Evolutionary conservation across 1,140 invertebrate species (phyloP).

Genomic region (Alviniconcha marisindica): DNA sequence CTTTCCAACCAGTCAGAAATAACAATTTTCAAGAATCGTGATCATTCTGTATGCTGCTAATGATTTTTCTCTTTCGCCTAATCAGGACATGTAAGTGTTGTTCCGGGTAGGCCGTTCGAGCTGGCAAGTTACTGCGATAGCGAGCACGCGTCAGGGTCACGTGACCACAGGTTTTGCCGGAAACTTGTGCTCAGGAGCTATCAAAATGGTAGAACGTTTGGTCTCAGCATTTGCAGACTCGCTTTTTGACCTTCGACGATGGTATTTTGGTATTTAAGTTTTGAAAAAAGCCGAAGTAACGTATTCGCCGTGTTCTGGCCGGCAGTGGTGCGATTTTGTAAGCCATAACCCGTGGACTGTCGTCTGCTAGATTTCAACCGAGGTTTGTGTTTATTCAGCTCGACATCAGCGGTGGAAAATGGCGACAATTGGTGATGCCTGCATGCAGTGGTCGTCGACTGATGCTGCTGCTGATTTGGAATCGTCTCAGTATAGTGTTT

Average conservation of each 20-base stretch:
- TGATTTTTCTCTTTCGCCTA: neutral
- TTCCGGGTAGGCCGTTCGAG: neutral
- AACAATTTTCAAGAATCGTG: neutral
- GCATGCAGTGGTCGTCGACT: constrained; percentile 38
- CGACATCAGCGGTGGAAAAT: constrained; percentile 38
- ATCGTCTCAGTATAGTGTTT: constrained; percentile 30
- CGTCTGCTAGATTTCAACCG: constrained; percentile 38
- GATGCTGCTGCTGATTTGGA: constrained; percentile 10
- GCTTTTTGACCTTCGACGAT: constrained; percentile 22
- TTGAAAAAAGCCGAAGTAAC: neutral
- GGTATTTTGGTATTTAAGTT: neutral
- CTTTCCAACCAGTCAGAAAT: neutral
- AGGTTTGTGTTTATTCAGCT: constrained; percentile 14
- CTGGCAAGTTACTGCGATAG: neutral
- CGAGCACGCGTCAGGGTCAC: constrained; percentile 34
- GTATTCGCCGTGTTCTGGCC: neutral
- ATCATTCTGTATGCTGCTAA: neutral
- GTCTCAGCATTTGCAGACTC: constrained; percentile 2
- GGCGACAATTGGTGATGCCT: constrained; percentile 40
- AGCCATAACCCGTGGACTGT: neutral
- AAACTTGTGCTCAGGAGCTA: constrained; percentile 37
- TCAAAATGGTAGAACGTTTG: constrained; percentile 31
- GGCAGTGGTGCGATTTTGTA: neutral
- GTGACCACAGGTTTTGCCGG: constrained; percentile 28
- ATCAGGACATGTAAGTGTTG: neutral